phyloP scores from a whole-genome alignment of 2,888 invertebrate genomes.

The Pseudococcus jackbeardsleyi region DNA sequence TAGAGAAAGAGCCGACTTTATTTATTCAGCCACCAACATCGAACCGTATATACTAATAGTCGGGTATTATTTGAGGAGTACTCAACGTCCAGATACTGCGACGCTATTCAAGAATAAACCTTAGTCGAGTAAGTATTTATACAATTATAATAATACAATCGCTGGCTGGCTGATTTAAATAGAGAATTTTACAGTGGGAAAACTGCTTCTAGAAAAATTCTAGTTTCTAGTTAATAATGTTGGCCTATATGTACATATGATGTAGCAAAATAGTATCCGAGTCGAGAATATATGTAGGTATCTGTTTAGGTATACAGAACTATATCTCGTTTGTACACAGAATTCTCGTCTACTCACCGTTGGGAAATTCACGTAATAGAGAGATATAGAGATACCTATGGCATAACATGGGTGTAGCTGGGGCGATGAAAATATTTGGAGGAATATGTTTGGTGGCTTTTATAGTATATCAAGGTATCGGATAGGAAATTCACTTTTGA shows the following conservation, averaged over 20 bases:
- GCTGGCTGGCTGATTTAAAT: not conserved
- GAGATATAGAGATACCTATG: not conserved
- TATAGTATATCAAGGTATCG: not conserved
- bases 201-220: too few species aligned
- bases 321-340: too few species aligned
- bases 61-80: slow-evolving; percentile 26
- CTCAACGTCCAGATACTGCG: not conserved
- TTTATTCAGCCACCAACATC: slow-evolving; percentile 41
- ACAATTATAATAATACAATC: not conserved
- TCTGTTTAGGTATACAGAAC: not conserved
- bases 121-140: not conserved
- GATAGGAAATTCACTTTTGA: slow-evolving; percentile 33
- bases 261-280: not conserved
- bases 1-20: not conserved
- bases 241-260: too few species aligned
- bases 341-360: not conserved
- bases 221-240: too few species aligned
- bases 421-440: not conserved
- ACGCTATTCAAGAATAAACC: not conserved
- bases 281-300: not conserved
- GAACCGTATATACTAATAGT: not conserved
- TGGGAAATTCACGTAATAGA: slow-evolving; percentile 13
- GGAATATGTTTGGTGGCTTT: slow-evolving; percentile 36
- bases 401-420: not conserved
- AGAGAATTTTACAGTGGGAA: too few species aligned